Conservation (phyloP, 2,888 invertebrate species). For the Trichopria drosophilae region DNA sequence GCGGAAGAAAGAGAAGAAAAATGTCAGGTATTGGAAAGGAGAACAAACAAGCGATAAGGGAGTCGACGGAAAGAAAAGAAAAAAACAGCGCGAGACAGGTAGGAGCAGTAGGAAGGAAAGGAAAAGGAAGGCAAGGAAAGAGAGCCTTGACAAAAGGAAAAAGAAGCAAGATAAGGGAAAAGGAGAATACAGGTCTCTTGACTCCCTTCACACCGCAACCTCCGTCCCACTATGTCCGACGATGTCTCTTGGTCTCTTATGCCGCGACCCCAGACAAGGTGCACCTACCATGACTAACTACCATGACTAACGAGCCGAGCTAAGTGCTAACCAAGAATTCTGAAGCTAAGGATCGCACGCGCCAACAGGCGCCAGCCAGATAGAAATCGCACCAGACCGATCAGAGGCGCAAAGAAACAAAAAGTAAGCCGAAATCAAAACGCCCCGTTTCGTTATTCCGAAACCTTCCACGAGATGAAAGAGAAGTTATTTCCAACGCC, state of each 20-base stretch:
- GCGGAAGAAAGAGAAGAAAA: too few species aligned
- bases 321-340: conserved; percentile 50
- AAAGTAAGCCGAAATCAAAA: too few species aligned
- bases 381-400: conserved; percentile 30
- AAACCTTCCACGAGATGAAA: conserved; percentile 26
- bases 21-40: too few species aligned
- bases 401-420: too few species aligned
- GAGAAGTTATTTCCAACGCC: not conserved
- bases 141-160: too few species aligned
- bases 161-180: conserved; percentile 20
- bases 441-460: too few species aligned
- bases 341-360: too few species aligned
- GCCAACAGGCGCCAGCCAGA: conserved; percentile 37
- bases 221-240: too few species aligned
- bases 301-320: conserved; percentile 54
- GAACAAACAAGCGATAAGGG: too few species aligned
- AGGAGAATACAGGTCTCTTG: conserved; percentile 14
- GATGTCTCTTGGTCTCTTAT: conserved; percentile 29
- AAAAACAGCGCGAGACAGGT: conserved; percentile 24
- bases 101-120: conserved; percentile 13
- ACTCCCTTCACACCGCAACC: conserved; percentile 13
- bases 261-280: conserved; percentile 36
- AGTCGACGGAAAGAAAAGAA: too few species aligned
- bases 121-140: conserved; percentile 12
- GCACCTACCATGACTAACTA: conserved; percentile 52